Evolutionary conservation across 2,888 invertebrate species (phyloP).

Genomic region (Limnephilus auricula): DNA sequence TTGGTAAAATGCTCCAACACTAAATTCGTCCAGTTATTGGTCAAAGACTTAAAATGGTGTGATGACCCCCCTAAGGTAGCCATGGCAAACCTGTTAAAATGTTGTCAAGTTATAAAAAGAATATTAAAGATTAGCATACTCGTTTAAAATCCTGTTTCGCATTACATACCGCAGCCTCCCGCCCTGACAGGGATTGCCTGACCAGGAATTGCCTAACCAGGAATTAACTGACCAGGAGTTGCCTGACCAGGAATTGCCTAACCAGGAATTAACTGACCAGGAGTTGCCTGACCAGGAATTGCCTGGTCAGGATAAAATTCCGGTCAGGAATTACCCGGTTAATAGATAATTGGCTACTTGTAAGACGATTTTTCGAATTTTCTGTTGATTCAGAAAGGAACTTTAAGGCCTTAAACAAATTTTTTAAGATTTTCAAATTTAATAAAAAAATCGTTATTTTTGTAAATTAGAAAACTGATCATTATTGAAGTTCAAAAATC

Average conservation of each 20-base stretch:
- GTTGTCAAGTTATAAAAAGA: slow-evolving; percentile 24
- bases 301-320: background rate
- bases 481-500: no score
- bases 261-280: no score
- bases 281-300: background rate
- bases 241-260: no score
- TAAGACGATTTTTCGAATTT: background rate
- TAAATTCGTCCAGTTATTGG: background rate
- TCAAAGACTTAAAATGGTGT: background rate
- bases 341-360: background rate
- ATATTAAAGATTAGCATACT: background rate
- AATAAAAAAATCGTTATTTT: no score
- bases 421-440: no score
- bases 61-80: slow-evolving; percentile 3
- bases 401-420: no score
- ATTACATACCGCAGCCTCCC: background rate
- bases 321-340: background rate
- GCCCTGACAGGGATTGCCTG: background rate
- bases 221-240: no score
- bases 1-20: background rate
- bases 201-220: background rate
- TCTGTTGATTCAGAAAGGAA: background rate
- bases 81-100: slow-evolving; percentile 12
- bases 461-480: no score
- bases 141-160: background rate